Evolutionary conservation across 2,113 vertebrate species (phyloP), one percentile per base, ranked within the genome.

Genomic region (Dasyurus viverrinus): DNA sequence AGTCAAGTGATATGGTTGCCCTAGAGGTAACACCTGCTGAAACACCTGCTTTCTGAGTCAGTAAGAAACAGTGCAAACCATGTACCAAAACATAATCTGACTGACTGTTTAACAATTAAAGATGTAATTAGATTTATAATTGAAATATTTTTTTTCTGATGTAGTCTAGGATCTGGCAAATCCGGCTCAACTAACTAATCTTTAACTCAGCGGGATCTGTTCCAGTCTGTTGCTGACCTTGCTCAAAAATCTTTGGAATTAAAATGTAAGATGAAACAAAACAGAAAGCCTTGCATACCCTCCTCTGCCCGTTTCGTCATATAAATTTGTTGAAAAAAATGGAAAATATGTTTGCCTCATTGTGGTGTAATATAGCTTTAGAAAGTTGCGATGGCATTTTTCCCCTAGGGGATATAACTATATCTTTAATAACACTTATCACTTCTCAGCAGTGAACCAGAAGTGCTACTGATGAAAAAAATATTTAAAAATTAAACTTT

Each of bases 71-170:
- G 95, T 93, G 94, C 47, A 89, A 96, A 95, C 48, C 55, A 54
- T 55, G 91, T 26, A 1, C 57, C 47, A 50, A 95, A 95, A 97
- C 97, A 92, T 95, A 96, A 97, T 94, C 93, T 97, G 92, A 76
- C 94, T 98, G 97, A 98, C 98, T 98, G 96, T 98, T 98, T 98
- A 98, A 98, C 97, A 98, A 98, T 98, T 98, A 98, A 97, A 98
- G 93, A 93, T 96, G 55, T 98, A 98, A 98, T 98, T 98, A 98
- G 95, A 96, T 98, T 98, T 98, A 97, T 98, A 98, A 98, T 98
- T 98, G 98, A 97, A 55, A 97, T 98, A 76, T 84, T 84, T 42
- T 84, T 98, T 98, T 97, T 95, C 96, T 95, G 52, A 89, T 97
- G 55, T 91, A 93, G 57, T 97, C 90, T 25, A 89, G 36, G 97